These are phyloP conservation scores for Drosophila antonietae DNA, from an alignment of 2,888 invertebrate species.

Conservation along the genomic window DNA sequence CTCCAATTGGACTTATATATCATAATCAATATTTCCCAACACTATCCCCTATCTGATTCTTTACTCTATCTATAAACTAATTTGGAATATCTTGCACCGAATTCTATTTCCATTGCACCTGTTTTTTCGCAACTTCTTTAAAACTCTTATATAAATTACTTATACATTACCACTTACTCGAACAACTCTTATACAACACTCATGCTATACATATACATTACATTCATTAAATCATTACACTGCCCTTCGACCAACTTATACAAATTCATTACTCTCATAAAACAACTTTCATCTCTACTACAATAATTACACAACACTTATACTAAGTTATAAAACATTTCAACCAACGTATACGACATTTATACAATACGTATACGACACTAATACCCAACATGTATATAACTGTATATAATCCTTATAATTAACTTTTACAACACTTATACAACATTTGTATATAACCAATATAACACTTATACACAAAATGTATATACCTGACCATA, in stretches of 20 bases:
- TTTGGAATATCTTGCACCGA: slow-evolving; percentile 21
- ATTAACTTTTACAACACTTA: background rate
- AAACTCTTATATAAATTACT: background rate
- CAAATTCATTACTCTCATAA: too few relatives aligned
- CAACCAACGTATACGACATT: background rate
- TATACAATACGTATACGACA: background rate
- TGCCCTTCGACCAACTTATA: too few relatives aligned
- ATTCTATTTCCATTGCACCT: slow-evolving; percentile 16
- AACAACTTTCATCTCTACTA: too few relatives aligned
- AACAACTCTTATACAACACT: background rate
- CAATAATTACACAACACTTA: background rate
- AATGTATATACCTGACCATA: background rate
- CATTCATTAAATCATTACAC: too few relatives aligned
- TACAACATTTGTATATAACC: background rate
- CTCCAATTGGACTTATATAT: slow-evolving; percentile 2
- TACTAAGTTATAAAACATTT: too few relatives aligned
- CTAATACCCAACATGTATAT: background rate
- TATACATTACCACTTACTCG: background rate
- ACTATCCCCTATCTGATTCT: slow-evolving; percentile 5
- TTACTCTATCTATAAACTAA: slow-evolving; percentile 1
- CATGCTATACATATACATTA: too few relatives aligned
- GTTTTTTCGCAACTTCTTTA: slow-evolving; percentile 4
- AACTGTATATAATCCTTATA: background rate
- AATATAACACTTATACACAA: background rate
- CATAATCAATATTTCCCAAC: background rate